Evolutionary conservation across 2,888 invertebrate species (phyloP).

Genomic region (Lycaena phlaeas): DNA sequence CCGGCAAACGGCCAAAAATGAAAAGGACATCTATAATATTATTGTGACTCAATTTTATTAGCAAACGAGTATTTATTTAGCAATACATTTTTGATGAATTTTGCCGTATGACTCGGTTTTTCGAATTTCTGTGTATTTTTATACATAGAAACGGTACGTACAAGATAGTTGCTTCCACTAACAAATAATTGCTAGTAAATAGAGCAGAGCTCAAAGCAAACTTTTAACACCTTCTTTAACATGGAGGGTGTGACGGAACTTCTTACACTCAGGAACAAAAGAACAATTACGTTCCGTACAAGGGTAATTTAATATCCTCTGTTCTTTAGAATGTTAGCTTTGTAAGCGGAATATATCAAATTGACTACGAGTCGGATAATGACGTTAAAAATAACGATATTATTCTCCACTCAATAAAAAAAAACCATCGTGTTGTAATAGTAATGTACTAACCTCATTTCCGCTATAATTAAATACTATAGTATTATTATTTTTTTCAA

Average conservation of each 20-base stretch:
- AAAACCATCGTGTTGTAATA: no score
- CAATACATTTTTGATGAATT: background rate
- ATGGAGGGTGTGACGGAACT: no score
- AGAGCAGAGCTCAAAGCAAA: background rate
- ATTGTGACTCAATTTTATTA: background rate
- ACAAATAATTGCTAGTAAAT: background rate
- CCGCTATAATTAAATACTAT: no score
- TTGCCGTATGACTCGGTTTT: no score
- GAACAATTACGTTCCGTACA: constrained; percentile 1
- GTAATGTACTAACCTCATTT: no score
- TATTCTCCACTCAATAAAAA: no score
- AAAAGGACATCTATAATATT: background rate
- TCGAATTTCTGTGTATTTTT: no score
- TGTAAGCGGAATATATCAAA: background rate
- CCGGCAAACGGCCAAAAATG: background rate
- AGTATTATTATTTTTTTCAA: no score
- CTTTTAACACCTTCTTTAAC: background rate
- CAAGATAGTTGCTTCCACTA: no score
- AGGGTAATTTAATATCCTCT: constrained; percentile 1
- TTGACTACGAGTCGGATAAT: background rate
- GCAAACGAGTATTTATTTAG: no score
- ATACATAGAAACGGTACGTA: no score
- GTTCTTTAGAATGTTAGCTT: background rate
- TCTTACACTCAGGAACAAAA: constrained; percentile 1
- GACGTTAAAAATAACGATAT: no score